These are phyloP conservation scores for Melanitta fusca DNA, from an alignment of 2,797 vertebrate genomes.

Conservation along the genomic window DNA sequence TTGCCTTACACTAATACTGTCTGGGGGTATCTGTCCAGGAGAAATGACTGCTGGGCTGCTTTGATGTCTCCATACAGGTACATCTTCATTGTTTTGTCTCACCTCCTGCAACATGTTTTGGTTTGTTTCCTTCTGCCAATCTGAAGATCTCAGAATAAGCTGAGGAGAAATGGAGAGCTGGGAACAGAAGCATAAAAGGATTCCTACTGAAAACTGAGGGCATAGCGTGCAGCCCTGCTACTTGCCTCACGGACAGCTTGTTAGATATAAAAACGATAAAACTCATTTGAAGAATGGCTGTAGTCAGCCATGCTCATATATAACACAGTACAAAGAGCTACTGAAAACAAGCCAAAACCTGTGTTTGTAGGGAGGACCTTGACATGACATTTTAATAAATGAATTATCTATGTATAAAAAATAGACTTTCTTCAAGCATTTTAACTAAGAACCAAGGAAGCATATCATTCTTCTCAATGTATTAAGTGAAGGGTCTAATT, in stretches of 20 bases:
- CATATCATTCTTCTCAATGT: not conserved
- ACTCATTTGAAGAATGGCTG: not conserved
- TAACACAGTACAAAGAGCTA: not conserved
- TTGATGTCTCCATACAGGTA: not conserved
- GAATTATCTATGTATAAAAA: not conserved
- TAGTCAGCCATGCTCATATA: not conserved
- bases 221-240: not conserved
- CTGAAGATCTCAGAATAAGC: not conserved
- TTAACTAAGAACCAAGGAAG: not conserved
- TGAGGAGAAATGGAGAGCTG: not conserved
- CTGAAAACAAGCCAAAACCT: not conserved
- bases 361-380: not conserved
- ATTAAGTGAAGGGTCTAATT: not conserved
- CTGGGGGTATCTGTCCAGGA: not conserved
- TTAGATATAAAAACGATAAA: not conserved
- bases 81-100: not conserved
- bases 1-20: not conserved
- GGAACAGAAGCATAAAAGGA: not conserved
- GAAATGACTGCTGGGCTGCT: not conserved
- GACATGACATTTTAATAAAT: not conserved
- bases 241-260: not conserved
- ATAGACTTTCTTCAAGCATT: not conserved
- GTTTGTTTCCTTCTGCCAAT: not conserved
- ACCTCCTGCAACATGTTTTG: not conserved
- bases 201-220: not conserved